phyloP scores from a whole-genome alignment of 2,797 vertebrate species.

The Coilia nasus region DNA sequence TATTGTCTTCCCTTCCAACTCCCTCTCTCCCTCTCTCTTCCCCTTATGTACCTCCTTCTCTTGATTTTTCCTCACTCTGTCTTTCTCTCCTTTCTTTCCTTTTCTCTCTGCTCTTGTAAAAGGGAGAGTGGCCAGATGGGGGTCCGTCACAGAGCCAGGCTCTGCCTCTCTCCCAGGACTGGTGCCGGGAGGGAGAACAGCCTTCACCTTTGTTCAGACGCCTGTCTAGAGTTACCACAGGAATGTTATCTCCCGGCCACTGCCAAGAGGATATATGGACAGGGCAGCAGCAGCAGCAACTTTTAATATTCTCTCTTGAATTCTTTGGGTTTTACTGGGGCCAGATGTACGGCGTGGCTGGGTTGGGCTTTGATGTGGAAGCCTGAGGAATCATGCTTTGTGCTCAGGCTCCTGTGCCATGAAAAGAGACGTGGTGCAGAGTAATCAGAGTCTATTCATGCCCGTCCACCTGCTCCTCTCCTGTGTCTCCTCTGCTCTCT shows the following conservation, averaged over 20 bases:
- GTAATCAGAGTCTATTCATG: constrained; percentile 73
- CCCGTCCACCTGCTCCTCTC: constrained; percentile 22
- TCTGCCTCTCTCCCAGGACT: constrained; percentile 34
- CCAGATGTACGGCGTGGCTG: constrained; percentile 43
- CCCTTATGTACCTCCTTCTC: not conserved
- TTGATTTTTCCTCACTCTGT: not conserved
- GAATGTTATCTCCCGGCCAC: constrained; percentile 60
- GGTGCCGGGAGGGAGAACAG: not conserved
- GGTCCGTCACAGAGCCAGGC: not conserved
- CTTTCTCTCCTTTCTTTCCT: not conserved
- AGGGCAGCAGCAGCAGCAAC: constrained; percentile 39
- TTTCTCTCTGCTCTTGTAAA: constrained; percentile 4
- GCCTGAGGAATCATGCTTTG: constrained; percentile 44
- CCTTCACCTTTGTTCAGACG: constrained; percentile 51
- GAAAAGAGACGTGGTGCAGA: constrained; percentile 56
- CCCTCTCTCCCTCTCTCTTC: not conserved
- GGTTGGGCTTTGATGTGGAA: constrained; percentile 40
- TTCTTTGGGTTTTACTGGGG: constrained; percentile 53
- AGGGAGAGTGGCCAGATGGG: not conserved
- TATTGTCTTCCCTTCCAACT: too few species aligned
- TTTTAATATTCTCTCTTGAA: constrained; percentile 68
- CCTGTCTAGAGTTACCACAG: constrained; percentile 65
- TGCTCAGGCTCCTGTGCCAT: constrained; percentile 50
- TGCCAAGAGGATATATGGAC: constrained; percentile 54
- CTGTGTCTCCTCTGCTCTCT: not conserved